Evolutionary conservation across 2,888 invertebrate species (phyloP), one percentile per base, ranked within the genome.

Genomic region (Octodonta nipae): DNA sequence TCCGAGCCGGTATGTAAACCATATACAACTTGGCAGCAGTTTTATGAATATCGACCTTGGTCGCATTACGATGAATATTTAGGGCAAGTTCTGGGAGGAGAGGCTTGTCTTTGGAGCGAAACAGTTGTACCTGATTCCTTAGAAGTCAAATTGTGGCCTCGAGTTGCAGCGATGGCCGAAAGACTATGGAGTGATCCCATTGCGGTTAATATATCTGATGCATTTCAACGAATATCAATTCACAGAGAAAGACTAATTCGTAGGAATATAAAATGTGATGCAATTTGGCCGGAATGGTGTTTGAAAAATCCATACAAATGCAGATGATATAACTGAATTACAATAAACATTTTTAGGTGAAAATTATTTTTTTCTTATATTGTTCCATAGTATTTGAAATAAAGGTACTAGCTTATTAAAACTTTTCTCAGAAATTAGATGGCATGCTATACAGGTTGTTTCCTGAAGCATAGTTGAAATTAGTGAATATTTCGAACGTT

Each of bases 21-120:
- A 8, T 86, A 84, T 58, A 75, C 78, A 30, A 77, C 79, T 28
- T 86, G 86, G 86, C 82, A 83, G 56, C 78, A 75, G 45, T 72
- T 84, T 30, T 86, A 86, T 60, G 77, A 76, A 55, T 83, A 84
- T 56, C 66, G 77, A 40, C 84, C 83, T 1, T 78, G 81, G 77
- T 56, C 56, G 52, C 63, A 66, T 34, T 60, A 59, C 10, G 1
- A 15, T 2, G 56, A 58, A 51, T 54, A 57, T 24, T 43, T 58
- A 26, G 28, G 43, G 2, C 42, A 47, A 37, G 56, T 73, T 13
- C 60, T 76, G 30, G 86, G 86, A 1, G 85, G 81, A 4, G 82
- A 83, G 52, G 82, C 75, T 6, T 81, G 84, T 38, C 67, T 84
- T 50, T 87, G 87, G 87, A 75, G 74, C 16, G 87, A 87, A 58